These are phyloP conservation scores for Zelostemma sp. DNA, from an alignment of 1,140 invertebrate species.

Conservation along the genomic window DNA sequence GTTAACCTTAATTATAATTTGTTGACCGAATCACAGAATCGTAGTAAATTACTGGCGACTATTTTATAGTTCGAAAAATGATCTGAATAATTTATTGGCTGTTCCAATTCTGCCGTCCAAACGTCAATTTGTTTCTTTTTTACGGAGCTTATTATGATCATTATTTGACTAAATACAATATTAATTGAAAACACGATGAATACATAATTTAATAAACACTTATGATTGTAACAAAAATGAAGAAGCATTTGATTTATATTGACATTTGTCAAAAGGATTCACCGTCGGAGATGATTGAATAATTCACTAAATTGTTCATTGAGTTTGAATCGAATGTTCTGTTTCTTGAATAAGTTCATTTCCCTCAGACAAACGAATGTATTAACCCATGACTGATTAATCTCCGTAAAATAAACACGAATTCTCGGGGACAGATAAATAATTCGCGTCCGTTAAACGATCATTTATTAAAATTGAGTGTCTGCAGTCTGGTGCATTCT, in stretches of 20 bases:
- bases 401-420: slow-evolving; percentile 34
- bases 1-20: too few species aligned
- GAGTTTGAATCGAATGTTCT: slow-evolving; percentile 41
- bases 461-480: too few species aligned
- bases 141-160: too few species aligned
- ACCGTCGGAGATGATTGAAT: slow-evolving; percentile 38
- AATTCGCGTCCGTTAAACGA: slow-evolving; percentile 18
- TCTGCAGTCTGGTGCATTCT: too few species aligned
- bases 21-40: too few species aligned
- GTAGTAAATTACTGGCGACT: too few species aligned
- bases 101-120: too few species aligned
- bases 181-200: not conserved
- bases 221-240: slow-evolving; percentile 29
- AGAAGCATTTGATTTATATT: too few species aligned
- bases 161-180: not conserved
- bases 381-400: slow-evolving; percentile 41
- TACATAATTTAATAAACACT: slow-evolving; percentile 32
- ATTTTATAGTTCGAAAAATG: too few species aligned
- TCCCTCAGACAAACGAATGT: slow-evolving; percentile 36
- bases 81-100: too few species aligned
- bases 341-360: slow-evolving; percentile 43
- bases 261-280: too few species aligned
- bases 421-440: slow-evolving; percentile 31
- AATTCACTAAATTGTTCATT: slow-evolving; percentile 36
- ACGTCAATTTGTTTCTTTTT: too few species aligned